phyloP scores from a whole-genome alignment of 2,888 invertebrate species.

The Hyposoter dolosus region DNA sequence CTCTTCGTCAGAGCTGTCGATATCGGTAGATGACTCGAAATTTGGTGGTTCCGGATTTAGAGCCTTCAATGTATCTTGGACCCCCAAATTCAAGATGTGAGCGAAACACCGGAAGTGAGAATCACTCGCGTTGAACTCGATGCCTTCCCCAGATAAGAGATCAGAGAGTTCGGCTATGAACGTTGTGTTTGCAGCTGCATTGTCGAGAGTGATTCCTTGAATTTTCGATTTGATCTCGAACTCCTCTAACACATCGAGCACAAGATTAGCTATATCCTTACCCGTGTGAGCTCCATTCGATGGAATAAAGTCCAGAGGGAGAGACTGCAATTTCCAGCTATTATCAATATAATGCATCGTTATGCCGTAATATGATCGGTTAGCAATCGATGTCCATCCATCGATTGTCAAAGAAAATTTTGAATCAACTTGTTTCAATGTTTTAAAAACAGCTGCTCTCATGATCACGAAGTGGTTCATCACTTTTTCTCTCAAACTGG shows the following conservation, averaged over 20 bases:
- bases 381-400: constrained; percentile 63
- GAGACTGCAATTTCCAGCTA: constrained; percentile 60
- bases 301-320: constrained; percentile 63
- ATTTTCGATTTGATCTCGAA: constrained; percentile 30
- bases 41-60: constrained; percentile 6
- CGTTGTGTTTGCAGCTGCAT: constrained; percentile 46
- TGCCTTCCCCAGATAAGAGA: constrained; percentile 15
- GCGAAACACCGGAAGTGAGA: constrained; percentile 47
- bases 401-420: constrained; percentile 67
- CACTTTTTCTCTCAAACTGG: constrained; percentile 47
- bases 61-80: constrained; percentile 44
- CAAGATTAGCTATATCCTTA: constrained; percentile 52
- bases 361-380: constrained; percentile 60
- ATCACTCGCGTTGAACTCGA: constrained; percentile 29
- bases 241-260: constrained; percentile 29
- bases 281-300: constrained; percentile 53
- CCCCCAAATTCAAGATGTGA: constrained; percentile 47
- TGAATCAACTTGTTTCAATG: constrained; percentile 54
- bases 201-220: constrained; percentile 42
- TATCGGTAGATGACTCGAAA: constrained; percentile 20
- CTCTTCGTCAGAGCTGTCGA: constrained; percentile 21
- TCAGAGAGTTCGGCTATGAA: constrained; percentile 36
- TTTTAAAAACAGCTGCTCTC: constrained; percentile 54
- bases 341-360: constrained; percentile 66
- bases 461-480: constrained; percentile 50